Percentiles rank a stretch among this genome's conserved stretches.
Conservation (phyloP, 1,140 invertebrate genomes). For the Calosoma granatense region DNA sequence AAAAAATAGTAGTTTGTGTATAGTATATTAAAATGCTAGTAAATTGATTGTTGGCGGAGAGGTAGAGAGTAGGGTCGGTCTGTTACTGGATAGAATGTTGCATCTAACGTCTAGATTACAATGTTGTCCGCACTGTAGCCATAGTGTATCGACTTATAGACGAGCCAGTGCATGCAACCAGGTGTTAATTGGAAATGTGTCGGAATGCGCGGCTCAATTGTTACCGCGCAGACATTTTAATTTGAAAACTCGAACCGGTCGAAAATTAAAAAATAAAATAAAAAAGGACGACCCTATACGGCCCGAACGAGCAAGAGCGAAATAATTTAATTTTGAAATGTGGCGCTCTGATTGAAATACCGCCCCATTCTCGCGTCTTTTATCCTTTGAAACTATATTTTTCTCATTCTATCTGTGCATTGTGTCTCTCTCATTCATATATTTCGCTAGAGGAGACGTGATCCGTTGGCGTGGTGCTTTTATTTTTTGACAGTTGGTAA, state of each 20-base stretch:
- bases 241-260: slow-evolving; percentile 21
- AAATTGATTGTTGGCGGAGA: too few species aligned
- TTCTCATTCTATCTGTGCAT: neutral
- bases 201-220: slow-evolving; percentile 21
- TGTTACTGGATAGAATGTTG: too few species aligned
- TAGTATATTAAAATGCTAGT: too few species aligned
- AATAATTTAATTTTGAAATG: slow-evolving; percentile 25
- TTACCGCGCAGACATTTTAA: slow-evolving; percentile 22
- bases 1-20: too few species aligned
- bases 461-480: slow-evolving; percentile 3
- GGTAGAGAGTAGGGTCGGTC: too few species aligned
- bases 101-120: too few species aligned
- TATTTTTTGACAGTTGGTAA: slow-evolving; percentile 13
- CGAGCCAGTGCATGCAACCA: slow-evolving; percentile 12
- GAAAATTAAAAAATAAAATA: slow-evolving; percentile 23
- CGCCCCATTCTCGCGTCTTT: neutral
- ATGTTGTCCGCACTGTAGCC: neutral
- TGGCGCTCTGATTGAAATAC: slow-evolving; percentile 18
- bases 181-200: slow-evolving; percentile 26
- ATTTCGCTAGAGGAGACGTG: neutral
- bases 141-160: neutral
- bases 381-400: neutral
- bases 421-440: neutral
- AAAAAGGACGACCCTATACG: slow-evolving; percentile 8
- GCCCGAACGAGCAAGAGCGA: slow-evolving; percentile 15